These are phyloP conservation scores for Gymnopithys bicolor DNA, from an alignment of 2,797 vertebrate genomes.

Conservation along the genomic window DNA sequence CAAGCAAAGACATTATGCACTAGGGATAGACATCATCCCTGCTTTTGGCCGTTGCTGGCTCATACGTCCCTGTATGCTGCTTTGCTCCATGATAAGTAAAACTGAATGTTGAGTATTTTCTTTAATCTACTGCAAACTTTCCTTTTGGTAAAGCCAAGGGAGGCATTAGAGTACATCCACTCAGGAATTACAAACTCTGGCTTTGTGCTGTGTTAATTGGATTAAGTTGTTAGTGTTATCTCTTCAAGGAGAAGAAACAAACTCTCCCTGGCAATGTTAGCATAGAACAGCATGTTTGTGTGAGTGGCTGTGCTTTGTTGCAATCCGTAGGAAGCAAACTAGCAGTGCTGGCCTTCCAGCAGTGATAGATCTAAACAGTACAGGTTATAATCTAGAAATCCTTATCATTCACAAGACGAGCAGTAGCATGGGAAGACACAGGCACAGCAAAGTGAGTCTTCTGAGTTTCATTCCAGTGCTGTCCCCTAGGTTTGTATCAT, in stretches of 20 bases:
- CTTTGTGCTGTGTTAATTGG: conserved; percentile 25
- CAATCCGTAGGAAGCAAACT: background rate
- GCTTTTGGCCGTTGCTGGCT: conserved; percentile 17
- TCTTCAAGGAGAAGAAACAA: background rate
- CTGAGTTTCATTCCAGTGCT: background rate
- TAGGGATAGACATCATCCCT: background rate
- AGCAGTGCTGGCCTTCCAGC: background rate
- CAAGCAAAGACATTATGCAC: conserved; percentile 17
- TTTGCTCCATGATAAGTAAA: conserved; percentile 21
- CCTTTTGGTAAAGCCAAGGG: background rate
- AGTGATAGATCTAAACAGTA: background rate
- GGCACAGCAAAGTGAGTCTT: background rate
- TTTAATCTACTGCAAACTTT: conserved; percentile 1
- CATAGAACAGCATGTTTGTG: background rate
- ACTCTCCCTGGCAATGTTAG: background rate
- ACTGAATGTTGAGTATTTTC: conserved; percentile 7
- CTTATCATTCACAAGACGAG: background rate
- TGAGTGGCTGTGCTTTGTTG: background rate
- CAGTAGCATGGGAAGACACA: background rate
- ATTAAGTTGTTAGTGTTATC: conserved; percentile 19
- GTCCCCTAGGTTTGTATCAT: background rate
- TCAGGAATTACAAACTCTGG: background rate
- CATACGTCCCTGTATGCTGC: background rate
- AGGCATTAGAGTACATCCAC: background rate
- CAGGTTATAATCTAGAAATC: background rate